Base-by-base conservation (phyloP, 2,888 invertebrate species). In the Microctonus brassicae region DNA sequence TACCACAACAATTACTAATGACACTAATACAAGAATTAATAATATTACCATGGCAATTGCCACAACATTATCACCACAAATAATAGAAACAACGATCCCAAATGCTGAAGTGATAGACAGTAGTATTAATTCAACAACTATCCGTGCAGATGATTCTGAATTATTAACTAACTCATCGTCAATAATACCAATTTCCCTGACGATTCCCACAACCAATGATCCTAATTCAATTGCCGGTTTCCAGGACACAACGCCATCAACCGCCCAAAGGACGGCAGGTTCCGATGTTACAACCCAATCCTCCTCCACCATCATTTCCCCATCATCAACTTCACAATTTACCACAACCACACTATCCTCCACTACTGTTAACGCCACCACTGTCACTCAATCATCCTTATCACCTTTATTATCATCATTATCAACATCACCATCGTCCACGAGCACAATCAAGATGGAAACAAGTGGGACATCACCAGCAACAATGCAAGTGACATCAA, bases 221-320 rank as follows among this genome's bases (percentile, higher is more conserved):
- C 83, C 86, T 86, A 84, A 79, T 83, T 70, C 81, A 81, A 78
- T 86, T 87, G 82, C 82, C 82, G 84, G 74, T 87, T 87, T 87
- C 80, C 87, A 87, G 87, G 86, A 84, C 80, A 78, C 83, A 75
- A 84, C 83, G 76, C 79, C 83, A 80, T 74, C 84, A 86, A 87
- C 83, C 81, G 85, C 86, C 85, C 87, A 87, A 87, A 79, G 82
- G 87, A 87, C 86, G 86, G 87, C 85, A 82, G 82, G 81, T 83
- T 77, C 78, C 75, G 80, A 79, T 77, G 73, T 74, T 70, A 75
- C 73, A 60, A 78, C 76, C 52, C 81, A 73, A 22, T 77, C 67
- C 61, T 67, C 63, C 52, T 22, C 72, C 63, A 29, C 34, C 36
- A 66, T 70, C 13, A 22, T 71, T 17, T 11, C 55, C 47, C 33